A percentile compares a stretch with the other conserved stretches of the same genome.
phyloP scores from a whole-genome alignment of 2,113 vertebrate species.

The Lepus europaeus region DNA sequence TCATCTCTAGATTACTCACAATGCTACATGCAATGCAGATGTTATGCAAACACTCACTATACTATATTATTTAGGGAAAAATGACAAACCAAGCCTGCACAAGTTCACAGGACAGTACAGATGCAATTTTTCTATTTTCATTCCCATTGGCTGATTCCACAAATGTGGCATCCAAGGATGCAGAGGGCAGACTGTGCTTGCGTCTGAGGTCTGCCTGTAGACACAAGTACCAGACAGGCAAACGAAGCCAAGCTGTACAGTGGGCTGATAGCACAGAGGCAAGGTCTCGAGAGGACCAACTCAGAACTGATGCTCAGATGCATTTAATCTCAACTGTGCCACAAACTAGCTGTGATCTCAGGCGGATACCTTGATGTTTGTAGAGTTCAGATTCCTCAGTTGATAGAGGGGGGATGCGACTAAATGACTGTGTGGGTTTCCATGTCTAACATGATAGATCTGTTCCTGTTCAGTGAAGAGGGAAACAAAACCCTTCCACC shows the following conservation, averaged over 20 bases:
- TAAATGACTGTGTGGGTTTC: not conserved
- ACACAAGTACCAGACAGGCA: not conserved
- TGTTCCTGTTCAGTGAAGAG: not conserved
- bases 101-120: no score
- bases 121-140: no score
- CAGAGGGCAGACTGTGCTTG: not conserved
- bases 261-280: not conserved
- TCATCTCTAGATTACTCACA: no score
- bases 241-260: not conserved
- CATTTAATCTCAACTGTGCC: not conserved
- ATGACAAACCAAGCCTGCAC: no score
- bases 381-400: not conserved
- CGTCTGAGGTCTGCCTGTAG: not conserved
- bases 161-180: no score
- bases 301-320: not conserved
- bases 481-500: not conserved
- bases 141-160: no score
- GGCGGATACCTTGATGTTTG: not conserved
- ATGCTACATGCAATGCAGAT: no score
- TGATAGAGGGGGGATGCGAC: not conserved
- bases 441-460: not conserved
- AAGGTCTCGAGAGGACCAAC: not conserved
- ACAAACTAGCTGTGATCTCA: no score
- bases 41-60: no score
- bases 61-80: no score